Percentiles rank a stretch among this genome's conserved stretches.
phyloP scores from a whole-genome alignment of 2,113 vertebrate species.

The Litocranius walleri region DNA sequence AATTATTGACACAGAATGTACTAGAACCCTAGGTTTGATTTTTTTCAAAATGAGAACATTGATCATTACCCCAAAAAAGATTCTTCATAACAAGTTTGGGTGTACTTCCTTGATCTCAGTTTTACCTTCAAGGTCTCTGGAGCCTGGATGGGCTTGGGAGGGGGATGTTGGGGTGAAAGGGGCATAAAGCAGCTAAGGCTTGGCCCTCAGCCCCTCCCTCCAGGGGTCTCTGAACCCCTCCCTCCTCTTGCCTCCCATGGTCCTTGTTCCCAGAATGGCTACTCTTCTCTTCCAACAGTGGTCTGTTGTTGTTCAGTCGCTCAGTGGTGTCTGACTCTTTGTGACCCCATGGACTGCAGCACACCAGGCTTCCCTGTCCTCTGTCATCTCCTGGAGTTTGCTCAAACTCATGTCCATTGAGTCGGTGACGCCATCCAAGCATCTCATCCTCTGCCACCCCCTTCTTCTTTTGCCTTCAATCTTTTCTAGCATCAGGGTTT shows the following conservation, averaged over 20 bases:
- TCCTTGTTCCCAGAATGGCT: background rate
- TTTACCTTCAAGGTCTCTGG: background rate
- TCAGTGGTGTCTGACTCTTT: background rate
- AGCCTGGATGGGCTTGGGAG: too few species aligned
- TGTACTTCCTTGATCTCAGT: background rate
- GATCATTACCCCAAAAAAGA: background rate
- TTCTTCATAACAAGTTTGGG: background rate
- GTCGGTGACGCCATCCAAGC: background rate
- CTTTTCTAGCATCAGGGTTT: background rate
- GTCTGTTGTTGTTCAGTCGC: background rate
- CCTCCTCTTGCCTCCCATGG: background rate
- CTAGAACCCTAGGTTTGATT: background rate
- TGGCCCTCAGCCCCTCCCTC: background rate
- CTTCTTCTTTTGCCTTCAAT: background rate
- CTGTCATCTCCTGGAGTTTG: background rate
- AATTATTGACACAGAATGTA: background rate
- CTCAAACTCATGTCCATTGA: background rate
- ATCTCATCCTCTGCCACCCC: background rate
- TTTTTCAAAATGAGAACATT: background rate
- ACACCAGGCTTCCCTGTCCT: background rate
- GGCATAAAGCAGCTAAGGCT: background rate
- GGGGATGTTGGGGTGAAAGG: background rate
- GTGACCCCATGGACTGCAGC: background rate
- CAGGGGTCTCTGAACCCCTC: background rate
- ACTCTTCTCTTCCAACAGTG: background rate